These are phyloP conservation scores for Pseudorasbora parva DNA, from an alignment of 2,113 vertebrate species.

Conservation along the genomic window DNA sequence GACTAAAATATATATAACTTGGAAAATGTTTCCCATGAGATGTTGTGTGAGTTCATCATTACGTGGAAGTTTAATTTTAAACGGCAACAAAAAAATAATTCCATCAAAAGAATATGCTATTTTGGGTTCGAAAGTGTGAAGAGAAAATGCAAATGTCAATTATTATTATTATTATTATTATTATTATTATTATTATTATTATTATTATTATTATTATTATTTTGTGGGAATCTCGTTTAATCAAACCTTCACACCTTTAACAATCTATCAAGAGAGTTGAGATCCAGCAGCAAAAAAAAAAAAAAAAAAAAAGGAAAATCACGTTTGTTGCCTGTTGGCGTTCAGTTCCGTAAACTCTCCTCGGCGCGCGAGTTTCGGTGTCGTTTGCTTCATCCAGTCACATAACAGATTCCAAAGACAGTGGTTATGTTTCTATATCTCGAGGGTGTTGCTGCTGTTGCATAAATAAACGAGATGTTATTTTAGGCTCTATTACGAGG, in stretches of 20 bases:
- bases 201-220: background rate
- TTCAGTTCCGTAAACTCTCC: background rate
- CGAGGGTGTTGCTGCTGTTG: constrained; percentile 75
- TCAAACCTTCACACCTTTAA: background rate
- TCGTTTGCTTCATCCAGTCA: constrained; percentile 26
- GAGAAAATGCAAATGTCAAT: background rate
- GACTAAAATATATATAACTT: too few relatives aligned
- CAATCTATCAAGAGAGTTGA: background rate
- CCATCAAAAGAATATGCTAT: background rate
- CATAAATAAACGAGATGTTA: constrained; percentile 76
- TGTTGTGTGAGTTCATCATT: background rate
- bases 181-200: background rate
- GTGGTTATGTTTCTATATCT: constrained; percentile 45
- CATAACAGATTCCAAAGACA: constrained; percentile 47
- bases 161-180: background rate
- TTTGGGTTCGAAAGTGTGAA: background rate
- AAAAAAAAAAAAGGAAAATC: background rate
- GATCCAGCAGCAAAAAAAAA: background rate
- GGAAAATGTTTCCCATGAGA: background rate
- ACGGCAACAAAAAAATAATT: background rate
- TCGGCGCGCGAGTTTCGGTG: background rate
- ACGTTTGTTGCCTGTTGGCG: background rate
- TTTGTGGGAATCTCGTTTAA: background rate
- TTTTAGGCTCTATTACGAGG: constrained; percentile 75
- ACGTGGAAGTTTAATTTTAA: background rate